These are phyloP conservation scores for Halesus radiatus DNA, from an alignment of 1,140 invertebrate species.

Conservation along the genomic window DNA sequence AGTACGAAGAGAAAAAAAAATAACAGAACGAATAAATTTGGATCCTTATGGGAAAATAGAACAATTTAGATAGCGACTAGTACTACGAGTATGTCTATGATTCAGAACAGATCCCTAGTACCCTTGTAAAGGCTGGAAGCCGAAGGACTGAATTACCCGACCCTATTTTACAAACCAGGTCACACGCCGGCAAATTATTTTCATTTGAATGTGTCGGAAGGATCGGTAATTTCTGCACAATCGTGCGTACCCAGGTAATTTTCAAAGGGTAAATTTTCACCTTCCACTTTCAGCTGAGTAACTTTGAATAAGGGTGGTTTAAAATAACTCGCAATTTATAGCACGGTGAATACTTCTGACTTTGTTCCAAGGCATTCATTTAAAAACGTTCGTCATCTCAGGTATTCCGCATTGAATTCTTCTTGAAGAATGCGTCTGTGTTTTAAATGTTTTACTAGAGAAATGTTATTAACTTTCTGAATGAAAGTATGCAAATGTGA, in stretches of 20 bases:
- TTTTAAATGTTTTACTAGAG: too few relatives aligned
- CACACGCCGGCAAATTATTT: slow-evolving; percentile 42
- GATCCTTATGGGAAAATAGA: too few relatives aligned
- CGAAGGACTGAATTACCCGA: slow-evolving; percentile 16
- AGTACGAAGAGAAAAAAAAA: too few relatives aligned
- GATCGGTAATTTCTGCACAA: slow-evolving; percentile 24
- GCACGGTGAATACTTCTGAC: not conserved
- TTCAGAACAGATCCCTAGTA: too few relatives aligned
- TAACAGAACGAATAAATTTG: too few relatives aligned
- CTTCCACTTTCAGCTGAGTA: slow-evolving; percentile 13
- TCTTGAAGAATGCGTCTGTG: too few relatives aligned
- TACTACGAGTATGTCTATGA: too few relatives aligned
- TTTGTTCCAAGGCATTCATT: slow-evolving; percentile 12
- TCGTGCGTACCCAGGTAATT: slow-evolving; percentile 27
- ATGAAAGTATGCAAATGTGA: too few relatives aligned
- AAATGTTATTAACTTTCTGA: too few relatives aligned
- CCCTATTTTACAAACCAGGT: slow-evolving; percentile 41
- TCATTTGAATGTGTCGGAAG: slow-evolving; percentile 36
- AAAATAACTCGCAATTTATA: slow-evolving; percentile 21
- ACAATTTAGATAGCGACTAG: too few relatives aligned
- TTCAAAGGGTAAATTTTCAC: slow-evolving; percentile 30
- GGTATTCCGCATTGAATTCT: too few relatives aligned
- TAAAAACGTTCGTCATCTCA: not conserved
- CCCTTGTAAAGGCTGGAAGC: not conserved
- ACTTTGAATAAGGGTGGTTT: slow-evolving; percentile 21